A percentile compares a stretch with the other conserved stretches of the same genome.
phyloP scores from a whole-genome alignment of 2,888 invertebrate species.

The Nymphalis polychloros region DNA sequence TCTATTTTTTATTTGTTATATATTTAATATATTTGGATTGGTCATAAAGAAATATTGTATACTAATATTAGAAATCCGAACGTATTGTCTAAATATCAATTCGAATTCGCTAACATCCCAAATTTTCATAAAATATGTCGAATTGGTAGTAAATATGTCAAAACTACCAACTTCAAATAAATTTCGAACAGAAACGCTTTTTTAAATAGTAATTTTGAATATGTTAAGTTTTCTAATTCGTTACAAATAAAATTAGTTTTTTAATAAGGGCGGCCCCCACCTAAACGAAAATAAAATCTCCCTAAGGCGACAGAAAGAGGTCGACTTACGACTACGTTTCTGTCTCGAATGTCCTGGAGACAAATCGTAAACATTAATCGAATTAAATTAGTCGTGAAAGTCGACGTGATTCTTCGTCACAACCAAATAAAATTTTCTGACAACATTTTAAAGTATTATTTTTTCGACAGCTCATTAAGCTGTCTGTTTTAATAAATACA shows the following conservation, averaged over 20 bases:
- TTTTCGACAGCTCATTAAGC: slow-evolving; percentile 38
- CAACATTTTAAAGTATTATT: slow-evolving; percentile 37
- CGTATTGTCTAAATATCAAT: too few species aligned
- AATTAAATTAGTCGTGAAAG: slow-evolving; percentile 40
- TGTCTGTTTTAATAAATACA: slow-evolving; percentile 36
- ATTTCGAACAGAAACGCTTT: too few species aligned
- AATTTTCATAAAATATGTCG: too few species aligned
- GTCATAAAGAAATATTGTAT: too few species aligned
- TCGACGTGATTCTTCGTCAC: slow-evolving; percentile 36
- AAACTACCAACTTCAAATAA: too few species aligned
- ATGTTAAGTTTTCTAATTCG: background rate
- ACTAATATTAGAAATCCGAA: too few species aligned
- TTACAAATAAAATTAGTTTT: background rate
- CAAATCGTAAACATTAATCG: slow-evolving; percentile 37
- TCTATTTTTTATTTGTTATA: too few species aligned
- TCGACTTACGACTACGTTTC: slow-evolving; percentile 13
- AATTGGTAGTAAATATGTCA: too few species aligned
- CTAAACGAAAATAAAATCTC: slow-evolving; percentile 30
- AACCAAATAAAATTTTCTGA: slow-evolving; percentile 22
- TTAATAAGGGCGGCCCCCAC: background rate
- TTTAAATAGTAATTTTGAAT: background rate
- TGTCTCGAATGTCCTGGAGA: slow-evolving; percentile 30
- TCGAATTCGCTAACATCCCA: too few species aligned
- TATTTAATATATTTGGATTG: too few species aligned
- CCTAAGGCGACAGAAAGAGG: slow-evolving; percentile 25